Conservation (phyloP, 2,113 vertebrate genomes). For the Hypocryptadius cinnamomeus region DNA sequence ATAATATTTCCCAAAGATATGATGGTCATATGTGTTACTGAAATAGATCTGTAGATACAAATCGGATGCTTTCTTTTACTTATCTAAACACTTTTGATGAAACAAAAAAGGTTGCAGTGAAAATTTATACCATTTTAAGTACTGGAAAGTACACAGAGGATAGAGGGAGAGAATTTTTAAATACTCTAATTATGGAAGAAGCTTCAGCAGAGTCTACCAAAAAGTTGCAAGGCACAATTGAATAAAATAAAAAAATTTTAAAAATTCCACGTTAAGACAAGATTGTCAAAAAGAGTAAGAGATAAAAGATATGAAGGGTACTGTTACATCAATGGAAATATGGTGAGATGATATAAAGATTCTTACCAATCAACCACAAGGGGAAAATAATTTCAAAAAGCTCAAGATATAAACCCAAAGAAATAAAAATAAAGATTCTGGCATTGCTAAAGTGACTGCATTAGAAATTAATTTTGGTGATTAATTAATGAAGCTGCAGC, state of each 20-base stretch:
- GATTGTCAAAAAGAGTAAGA: neutral
- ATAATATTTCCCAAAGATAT: neutral
- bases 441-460: neutral
- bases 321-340: neutral
- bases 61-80: neutral
- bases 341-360: neutral
- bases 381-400: neutral
- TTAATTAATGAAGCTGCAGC: neutral
- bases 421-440: neutral
- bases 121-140: neutral
- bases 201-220: neutral
- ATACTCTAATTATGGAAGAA: neutral
- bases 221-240: neutral
- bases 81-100: neutral
- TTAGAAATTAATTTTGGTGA: neutral
- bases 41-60: neutral
- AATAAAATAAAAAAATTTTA: too few relatives aligned
- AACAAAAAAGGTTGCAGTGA: neutral
- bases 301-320: neutral
- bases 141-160: neutral
- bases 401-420: neutral
- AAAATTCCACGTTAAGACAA: neutral
- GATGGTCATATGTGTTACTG: neutral
- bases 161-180: neutral
- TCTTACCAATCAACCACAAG: rapidly evolving